Base-by-base conservation (phyloP, 2,113 vertebrate genomes). In the Rhea pennata region DNA sequence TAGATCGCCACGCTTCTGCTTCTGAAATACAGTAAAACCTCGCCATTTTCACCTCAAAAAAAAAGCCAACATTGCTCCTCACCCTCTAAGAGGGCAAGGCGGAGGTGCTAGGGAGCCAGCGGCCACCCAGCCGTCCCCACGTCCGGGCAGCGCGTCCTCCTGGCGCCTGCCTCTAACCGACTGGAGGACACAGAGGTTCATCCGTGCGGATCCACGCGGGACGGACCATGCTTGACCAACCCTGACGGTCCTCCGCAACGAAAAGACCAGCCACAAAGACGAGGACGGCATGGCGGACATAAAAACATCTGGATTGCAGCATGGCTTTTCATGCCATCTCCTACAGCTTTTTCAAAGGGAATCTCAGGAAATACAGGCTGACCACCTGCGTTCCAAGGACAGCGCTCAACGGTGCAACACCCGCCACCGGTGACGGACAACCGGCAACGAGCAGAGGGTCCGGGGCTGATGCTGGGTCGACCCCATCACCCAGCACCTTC, bases 11-110 rank as follows among this genome's bases (percentile, higher is more conserved):
- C 64, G 75, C 82, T 83, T 89, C 91, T 22, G 15, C 59, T 73
- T 46, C 93, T 87, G 91, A 96, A 79, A 90, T 6, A 73, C 48
- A 29, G 13, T 69, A 89, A 97, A 92, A 81, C 84, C 94, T 96
- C 92, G 73, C 36, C 36, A 36, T 36, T 36, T 36, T 36, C 36
- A 36, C 36, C 36, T 36, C 36, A 6, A 36, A 36, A 36, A 36
- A 36, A 77, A 15, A 71, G 40, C 7, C 71, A 74, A 19, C 64
- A 23, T 3, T 80, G 14, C 33, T 54, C 16, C n/a, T 20, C 13
- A 31, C 2, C 14, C 23, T 56, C 14, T 7, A 51, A 36, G 27
- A 53, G n/a, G 33, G 36, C 15, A 5, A 56, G 54, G 26, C 15
- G 54, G 27, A 27, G 56, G 56, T 10, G 16, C 31, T 10, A 16